Base-by-base conservation (phyloP, 2,797 vertebrate species). In the Pteropus rufus region DNA sequence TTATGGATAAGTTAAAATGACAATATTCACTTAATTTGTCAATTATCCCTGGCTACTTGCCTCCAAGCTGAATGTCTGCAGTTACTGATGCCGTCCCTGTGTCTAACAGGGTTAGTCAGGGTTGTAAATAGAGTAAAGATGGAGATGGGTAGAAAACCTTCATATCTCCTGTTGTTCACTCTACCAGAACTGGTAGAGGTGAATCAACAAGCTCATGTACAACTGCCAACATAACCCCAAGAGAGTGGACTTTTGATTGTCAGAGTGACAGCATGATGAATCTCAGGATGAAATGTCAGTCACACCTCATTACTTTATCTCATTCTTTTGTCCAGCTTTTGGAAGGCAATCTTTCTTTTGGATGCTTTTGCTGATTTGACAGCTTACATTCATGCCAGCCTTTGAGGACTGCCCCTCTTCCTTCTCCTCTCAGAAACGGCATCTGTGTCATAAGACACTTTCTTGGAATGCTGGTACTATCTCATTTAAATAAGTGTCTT, bases 241-340 rank as follows among this genome's bases (percentile, higher is more conserved):
- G 26, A 70, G 39, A 83, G 52, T n/a, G 4, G 15, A 41, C 39
- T 88, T 94, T 34, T 54, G 72, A 93, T 75, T 77, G 64, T 44
- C 69, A 41, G 88, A 85, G 58, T 96, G 95, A 92, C 89, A 91
- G 41, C 46, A 60, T 86, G 88, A 91, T 91, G 92, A 83, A 93
- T 89, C 81, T 81, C 67, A 26, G 76, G 73, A 44, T 60, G 77
- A 87, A 82, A 72, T 70, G 83, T 62, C 89, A 82, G 41, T 72
- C 70, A 80, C 83, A 97, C 60, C 4, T 93, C 73, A 49, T 73
- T 1, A 79, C 89, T 97, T 88, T 77, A 56, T 95, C 85, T 91
- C 36, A 34, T 49, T 93, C 26, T 75, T 87, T 76, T 58, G 87
- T 90, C 4, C 91, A 76, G 75, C 41, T 34, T 72, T 8, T 4